Evolutionary conservation across 2,113 vertebrate species (phyloP).

Genomic region (Neolamprologus tretocephalus): DNA sequence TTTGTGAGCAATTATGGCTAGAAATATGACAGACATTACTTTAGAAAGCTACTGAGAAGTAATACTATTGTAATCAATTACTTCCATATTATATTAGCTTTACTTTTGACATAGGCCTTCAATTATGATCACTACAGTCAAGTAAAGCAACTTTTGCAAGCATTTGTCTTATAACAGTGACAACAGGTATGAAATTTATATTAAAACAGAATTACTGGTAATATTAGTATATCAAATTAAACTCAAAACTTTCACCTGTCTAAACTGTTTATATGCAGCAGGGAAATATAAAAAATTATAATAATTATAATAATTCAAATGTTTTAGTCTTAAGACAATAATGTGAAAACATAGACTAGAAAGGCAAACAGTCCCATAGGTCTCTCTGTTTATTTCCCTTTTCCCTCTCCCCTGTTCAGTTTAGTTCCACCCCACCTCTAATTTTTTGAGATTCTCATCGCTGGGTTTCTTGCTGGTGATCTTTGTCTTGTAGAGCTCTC

Average conservation of each 20-base stretch:
- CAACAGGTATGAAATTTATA: neutral
- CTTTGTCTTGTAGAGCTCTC: slow-evolving; percentile 86
- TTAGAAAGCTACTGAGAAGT: neutral
- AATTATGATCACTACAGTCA: neutral
- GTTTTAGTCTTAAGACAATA: neutral
- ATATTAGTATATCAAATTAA: neutral
- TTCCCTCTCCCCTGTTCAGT: neutral
- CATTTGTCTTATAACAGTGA: neutral
- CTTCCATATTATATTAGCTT: neutral
- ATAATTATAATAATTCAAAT: neutral
- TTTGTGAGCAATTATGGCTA: neutral
- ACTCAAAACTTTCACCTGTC: neutral
- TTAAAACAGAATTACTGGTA: neutral
- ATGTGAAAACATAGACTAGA: neutral
- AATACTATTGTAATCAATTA: neutral
- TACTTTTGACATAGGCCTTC: neutral
- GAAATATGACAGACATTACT: neutral
- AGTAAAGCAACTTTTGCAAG: neutral
- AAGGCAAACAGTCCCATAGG: neutral
- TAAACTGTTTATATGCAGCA: neutral
- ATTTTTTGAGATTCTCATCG: slow-evolving; percentile 69
- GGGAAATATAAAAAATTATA: neutral
- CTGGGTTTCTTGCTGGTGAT: slow-evolving; percentile 85
- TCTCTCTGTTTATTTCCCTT: neutral
- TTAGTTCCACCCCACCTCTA: slow-evolving; percentile 73